Conservation (phyloP, 1,140 invertebrate species). For the Drosophila parvula region DNA sequence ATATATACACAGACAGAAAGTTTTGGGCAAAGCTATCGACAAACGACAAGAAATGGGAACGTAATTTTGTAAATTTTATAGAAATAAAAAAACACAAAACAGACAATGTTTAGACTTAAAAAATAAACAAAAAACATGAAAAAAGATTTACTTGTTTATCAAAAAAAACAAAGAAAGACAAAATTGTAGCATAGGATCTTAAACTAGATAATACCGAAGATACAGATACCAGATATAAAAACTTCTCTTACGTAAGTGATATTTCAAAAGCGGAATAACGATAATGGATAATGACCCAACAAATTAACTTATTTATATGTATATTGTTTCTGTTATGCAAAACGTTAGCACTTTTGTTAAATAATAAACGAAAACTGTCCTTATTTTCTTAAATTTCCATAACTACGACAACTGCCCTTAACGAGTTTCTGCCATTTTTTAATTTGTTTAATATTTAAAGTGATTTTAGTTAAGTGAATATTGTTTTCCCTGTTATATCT, state of each 20-base stretch:
- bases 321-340: conserved; percentile 68
- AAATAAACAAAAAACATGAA: conserved; percentile 10
- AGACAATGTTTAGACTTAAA: conserved; percentile 66
- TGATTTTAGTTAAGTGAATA: conserved; percentile 50
- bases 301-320: conserved; percentile 33
- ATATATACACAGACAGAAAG: conserved; percentile 37
- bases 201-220: conserved; percentile 64
- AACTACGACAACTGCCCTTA: conserved; percentile 60
- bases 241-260: conserved; percentile 80
- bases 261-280: conserved; percentile 67
- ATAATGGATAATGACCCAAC: conserved; percentile 37
- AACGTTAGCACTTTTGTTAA: conserved; percentile 37
- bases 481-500: conserved; percentile 41
- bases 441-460: conserved; percentile 26
- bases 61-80: conserved; percentile 84
- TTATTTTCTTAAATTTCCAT: neutral
- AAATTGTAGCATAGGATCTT: conserved; percentile 74
- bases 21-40: conserved; percentile 53
- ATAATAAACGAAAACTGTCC: neutral
- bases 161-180: conserved; percentile 55
- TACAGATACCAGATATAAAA: conserved; percentile 53
- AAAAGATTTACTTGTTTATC: conserved; percentile 51
- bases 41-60: conserved; percentile 59
- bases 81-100: conserved; percentile 73
- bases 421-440: conserved; percentile 67